Conservation (phyloP, 2,888 invertebrate genomes). For the Endotricha flammealis region DNA sequence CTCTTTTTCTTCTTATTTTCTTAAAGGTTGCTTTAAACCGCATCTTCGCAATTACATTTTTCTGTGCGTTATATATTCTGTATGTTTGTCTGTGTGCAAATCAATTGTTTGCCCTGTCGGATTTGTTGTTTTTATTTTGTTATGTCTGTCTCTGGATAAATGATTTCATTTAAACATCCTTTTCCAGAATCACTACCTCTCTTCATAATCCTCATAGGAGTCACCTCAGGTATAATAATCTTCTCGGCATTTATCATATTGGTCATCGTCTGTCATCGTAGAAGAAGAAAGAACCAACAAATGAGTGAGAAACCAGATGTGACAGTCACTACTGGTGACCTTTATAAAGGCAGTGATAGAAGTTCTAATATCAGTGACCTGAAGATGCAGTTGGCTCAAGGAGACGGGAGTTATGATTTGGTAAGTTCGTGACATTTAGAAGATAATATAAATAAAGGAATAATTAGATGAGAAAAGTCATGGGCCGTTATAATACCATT, state of each 20-base stretch:
- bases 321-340: slow-evolving; percentile 59
- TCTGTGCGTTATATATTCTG: too few species aligned
- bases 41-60: too few species aligned
- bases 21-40: background rate
- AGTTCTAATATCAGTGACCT: slow-evolving; percentile 95
- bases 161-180: too few species aligned
- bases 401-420: slow-evolving; percentile 87
- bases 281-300: slow-evolving; percentile 71
- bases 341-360: slow-evolving; percentile 87
- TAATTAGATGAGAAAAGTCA: too few species aligned
- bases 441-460: background rate
- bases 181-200: slow-evolving; percentile 85
- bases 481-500: too few species aligned
- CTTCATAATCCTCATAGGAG: slow-evolving; percentile 89
- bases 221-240: slow-evolving; percentile 89
- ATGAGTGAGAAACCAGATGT: slow-evolving; percentile 80
- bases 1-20: too few species aligned
- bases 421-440: slow-evolving; percentile 68
- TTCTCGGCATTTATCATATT: slow-evolving; percentile 90
- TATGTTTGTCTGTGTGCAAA: too few species aligned
- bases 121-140: too few species aligned
- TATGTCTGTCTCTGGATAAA: too few species aligned
- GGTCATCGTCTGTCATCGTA: slow-evolving; percentile 86
- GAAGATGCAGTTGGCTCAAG: slow-evolving; percentile 91
- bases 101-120: too few species aligned